These are phyloP conservation scores for Champsocephalus esox DNA, from an alignment of 2,797 vertebrate species.

Conservation along the genomic window DNA sequence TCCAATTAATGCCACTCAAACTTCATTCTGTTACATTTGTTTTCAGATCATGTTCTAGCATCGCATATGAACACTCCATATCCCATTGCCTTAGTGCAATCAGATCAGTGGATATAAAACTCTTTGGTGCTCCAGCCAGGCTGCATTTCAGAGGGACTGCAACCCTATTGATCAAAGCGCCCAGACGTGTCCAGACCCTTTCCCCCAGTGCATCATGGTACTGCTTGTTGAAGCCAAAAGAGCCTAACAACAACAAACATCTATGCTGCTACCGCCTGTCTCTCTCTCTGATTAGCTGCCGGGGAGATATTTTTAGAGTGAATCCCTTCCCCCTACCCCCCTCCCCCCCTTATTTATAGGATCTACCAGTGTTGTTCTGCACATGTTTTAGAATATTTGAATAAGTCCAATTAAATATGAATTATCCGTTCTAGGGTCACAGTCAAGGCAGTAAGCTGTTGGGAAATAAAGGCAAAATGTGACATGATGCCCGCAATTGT, in stretches of 20 bases:
- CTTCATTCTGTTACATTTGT: constrained; percentile 47
- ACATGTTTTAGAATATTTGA: constrained; percentile 7
- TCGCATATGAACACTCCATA: constrained; percentile 43
- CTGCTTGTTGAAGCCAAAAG: constrained; percentile 75
- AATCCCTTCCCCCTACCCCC: constrained; percentile 34
- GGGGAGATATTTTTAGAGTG: constrained; percentile 81
- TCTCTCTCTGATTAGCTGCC: constrained; percentile 74
- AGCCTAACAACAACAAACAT: constrained; percentile 79
- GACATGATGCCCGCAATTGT: constrained; percentile 23
- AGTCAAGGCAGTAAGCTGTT: constrained; percentile 4
- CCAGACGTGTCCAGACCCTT: constrained; percentile 72
- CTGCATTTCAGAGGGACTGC: constrained; percentile 73
- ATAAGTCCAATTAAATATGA: constrained; percentile 14
- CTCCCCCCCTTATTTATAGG: background rate
- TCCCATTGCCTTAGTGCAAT: constrained; percentile 52
- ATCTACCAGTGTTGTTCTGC: background rate
- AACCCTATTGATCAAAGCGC: constrained; percentile 79
- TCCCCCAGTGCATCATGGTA: constrained; percentile 72
- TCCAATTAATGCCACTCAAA: constrained; percentile 75
- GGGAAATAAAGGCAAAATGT: constrained; percentile 14
- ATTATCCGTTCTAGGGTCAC: constrained; percentile 19
- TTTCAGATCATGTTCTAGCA: constrained; percentile 41
- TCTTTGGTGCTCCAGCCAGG: constrained; percentile 68
- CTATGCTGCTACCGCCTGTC: constrained; percentile 70
- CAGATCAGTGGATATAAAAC: constrained; percentile 67